A percentile compares a stretch with the other conserved stretches of the same genome.
Conservation (phyloP, 2,797 vertebrate species). For the Stomatorhinus walkeri region DNA sequence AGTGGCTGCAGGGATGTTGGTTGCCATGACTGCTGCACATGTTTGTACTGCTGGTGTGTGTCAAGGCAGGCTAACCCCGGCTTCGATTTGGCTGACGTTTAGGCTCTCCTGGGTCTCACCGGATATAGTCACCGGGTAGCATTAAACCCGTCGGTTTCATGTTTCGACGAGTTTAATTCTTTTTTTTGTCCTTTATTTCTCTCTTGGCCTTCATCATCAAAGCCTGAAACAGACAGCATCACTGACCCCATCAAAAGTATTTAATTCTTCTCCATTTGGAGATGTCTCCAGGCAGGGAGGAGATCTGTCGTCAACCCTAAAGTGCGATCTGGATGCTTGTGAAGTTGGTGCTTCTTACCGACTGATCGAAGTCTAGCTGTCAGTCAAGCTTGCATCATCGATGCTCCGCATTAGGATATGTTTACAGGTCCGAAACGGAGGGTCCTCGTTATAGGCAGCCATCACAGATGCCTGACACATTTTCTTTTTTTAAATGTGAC, state of each 20-base stretch:
- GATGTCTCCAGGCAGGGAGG: background rate
- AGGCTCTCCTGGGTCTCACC: conserved; percentile 1
- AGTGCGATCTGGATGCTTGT: background rate
- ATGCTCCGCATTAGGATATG: background rate
- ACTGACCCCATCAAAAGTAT: conserved; percentile 18
- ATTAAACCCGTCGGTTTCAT: background rate
- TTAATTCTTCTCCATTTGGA: conserved; percentile 2
- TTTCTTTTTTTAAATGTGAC: background rate
- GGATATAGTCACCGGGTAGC: background rate
- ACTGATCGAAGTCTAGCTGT: conserved; percentile 35
- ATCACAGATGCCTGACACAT: background rate
- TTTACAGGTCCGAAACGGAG: background rate
- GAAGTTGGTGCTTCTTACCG: conserved; percentile 33
- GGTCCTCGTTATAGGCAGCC: background rate
- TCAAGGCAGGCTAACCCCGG: conserved; percentile 25
- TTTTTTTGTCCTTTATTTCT: background rate
- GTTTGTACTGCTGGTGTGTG: conserved; percentile 41
- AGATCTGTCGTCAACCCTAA: background rate
- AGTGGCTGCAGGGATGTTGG: conserved; percentile 33
- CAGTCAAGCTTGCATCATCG: conserved; percentile 9
- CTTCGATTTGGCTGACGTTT: conserved; percentile 27
- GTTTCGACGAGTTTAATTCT: background rate
- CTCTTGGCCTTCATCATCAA: background rate
- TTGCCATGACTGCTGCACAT: conserved; percentile 49
- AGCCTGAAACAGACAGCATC: background rate